Conservation (phyloP, 1,140 invertebrate genomes). For the Adelges cooleyi region DNA sequence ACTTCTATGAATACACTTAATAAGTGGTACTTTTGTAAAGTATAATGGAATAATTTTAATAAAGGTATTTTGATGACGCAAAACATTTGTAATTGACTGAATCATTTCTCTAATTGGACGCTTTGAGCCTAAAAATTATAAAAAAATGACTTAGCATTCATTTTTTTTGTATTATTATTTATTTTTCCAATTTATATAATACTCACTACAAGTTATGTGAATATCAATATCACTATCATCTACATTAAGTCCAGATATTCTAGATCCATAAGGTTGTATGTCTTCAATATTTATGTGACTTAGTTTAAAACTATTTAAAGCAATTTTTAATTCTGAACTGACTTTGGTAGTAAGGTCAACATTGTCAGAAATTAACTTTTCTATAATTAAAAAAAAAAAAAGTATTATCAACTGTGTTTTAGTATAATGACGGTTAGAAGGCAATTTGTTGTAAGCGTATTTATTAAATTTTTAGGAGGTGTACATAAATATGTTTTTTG, state of each 20-base stretch:
- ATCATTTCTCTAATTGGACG: background rate
- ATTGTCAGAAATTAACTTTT: too few relatives aligned
- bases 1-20: constrained; percentile 41
- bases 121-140: background rate
- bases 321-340: background rate
- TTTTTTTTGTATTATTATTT: background rate
- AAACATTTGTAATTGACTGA: background rate
- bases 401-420: too few relatives aligned
- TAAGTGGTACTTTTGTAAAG: constrained; percentile 44
- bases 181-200: background rate
- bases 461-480: too few relatives aligned
- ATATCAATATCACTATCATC: constrained; percentile 42
- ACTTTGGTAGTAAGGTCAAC: background rate
- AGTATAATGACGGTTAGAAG: too few relatives aligned
- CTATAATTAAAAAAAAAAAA: too few relatives aligned
- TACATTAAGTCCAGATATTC: constrained; percentile 39
- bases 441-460: too few relatives aligned
- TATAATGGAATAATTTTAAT: constrained; percentile 37
- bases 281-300: background rate
- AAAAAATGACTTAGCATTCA: background rate
- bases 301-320: background rate
- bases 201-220: constrained; percentile 40
- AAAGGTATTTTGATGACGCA: constrained; percentile 31
- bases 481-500: too few relatives aligned
- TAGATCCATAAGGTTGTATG: constrained; percentile 39